Evolutionary conservation across 2,888 invertebrate genomes (phyloP), one percentile per base, ranked within the genome.

Genomic region (Hyalella azteca): DNA sequence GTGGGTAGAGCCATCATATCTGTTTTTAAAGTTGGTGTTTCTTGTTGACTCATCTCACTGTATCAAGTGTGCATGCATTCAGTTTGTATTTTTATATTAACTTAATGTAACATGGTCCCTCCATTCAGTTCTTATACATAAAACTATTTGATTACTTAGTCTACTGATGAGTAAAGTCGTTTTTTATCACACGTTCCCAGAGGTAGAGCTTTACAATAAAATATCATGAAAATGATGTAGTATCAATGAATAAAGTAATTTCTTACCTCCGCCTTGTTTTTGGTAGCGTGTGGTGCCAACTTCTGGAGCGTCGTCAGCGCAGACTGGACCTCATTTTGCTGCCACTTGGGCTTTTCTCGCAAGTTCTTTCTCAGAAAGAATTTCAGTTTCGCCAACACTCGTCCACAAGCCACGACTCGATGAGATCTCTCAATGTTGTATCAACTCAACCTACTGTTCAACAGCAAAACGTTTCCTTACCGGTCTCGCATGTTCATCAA

Each of bases 251-350:
- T n/a, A n/a, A n/a, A n/a, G n/a, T n/a, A n/a, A n/a, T n/a, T n/a
- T n/a, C n/a, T n/a, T n/a, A n/a, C n/a, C n/a, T n/a, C n/a, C n/a
- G 2, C 54, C 26, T 13, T 22, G 54, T 13, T 54, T 9, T 81
- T 88, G 87, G 0, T 89, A 96, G 96, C 87, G 92, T 97, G 26
- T 97, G 97, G 95, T 93, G 94, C 15, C 95, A 97, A 87, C 89
- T 97, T n/a, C 88, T 98, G 86, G 94, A 97, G 87, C 90, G 98
- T 0, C 91, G 92, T 83, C 98, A 98, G 87, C 94, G 94, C 87
- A 90, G 93, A 22, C 89, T 97, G 81, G 95, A 96, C 86, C 88
- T 98, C 85, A 92, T 94, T 39, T 89, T 97, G 32, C 90, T 97
- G 79, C 95, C 96, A 0, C 87, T 85, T 54, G 73, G 80, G 15